Conservation (phyloP, 2,797 vertebrate genomes). For the Eleutherodactylus coqui region DNA sequence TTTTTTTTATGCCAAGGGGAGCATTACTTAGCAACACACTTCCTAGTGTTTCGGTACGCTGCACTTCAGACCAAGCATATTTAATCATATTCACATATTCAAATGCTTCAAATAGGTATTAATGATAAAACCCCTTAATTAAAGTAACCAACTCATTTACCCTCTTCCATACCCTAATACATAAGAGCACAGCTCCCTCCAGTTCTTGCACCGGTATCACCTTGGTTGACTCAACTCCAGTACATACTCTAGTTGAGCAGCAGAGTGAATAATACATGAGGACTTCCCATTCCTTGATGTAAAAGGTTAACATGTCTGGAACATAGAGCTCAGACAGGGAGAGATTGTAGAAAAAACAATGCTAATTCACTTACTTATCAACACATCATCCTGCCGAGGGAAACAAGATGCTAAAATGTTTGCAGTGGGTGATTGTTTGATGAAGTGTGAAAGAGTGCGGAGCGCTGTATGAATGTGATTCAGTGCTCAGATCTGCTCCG, state of each 20-base stretch:
- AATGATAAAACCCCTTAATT: no score
- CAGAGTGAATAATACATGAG: conserved; percentile 12
- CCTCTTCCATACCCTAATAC: no score
- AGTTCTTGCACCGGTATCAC: not conserved
- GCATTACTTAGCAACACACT: no score
- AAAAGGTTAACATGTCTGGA: conserved; percentile 16
- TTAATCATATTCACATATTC: no score
- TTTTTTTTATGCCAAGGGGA: no score
- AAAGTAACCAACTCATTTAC: no score
- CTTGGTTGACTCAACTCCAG: not conserved
- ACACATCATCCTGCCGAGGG: conserved; percentile 32
- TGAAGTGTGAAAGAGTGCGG: conserved; percentile 53
- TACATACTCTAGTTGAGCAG: not conserved
- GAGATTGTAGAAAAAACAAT: conserved; percentile 29
- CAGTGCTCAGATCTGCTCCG: not conserved
- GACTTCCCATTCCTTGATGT: not conserved
- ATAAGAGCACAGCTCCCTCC: no score
- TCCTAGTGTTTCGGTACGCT: no score
- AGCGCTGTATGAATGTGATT: conserved; percentile 21
- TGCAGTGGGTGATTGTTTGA: conserved; percentile 51
- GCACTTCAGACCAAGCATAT: no score
- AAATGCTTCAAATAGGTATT: no score
- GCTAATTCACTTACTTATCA: conserved; percentile 54
- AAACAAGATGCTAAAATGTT: conserved; percentile 48
- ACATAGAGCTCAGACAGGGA: not conserved